phyloP scores from a whole-genome alignment of 1,140 invertebrate genomes.

The Diorhabda sublineata region DNA sequence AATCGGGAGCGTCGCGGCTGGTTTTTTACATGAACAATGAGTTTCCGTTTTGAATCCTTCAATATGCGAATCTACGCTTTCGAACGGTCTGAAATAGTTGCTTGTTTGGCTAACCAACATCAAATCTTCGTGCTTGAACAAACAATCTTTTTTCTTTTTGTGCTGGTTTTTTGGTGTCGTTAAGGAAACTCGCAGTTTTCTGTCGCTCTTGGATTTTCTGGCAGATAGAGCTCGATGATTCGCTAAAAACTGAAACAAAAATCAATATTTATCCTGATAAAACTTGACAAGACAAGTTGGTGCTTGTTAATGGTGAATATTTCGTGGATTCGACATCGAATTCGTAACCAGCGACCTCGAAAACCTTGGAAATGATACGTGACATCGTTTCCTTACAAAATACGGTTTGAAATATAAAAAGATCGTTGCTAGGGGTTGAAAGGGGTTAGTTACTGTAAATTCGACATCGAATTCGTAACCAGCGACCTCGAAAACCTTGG shows the following conservation, averaged over 20 bases:
- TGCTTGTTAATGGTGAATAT: no score
- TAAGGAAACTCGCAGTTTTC: constrained; percentile 1
- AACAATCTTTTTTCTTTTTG: constrained; percentile 39
- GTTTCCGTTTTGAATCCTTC: constrained; percentile 32
- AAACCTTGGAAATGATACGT: no score
- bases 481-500: no score
- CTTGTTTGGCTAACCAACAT: constrained; percentile 25
- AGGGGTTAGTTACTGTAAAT: no score
- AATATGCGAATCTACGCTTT: constrained; percentile 42
- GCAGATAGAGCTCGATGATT: constrained; percentile 17
- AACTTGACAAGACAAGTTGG: no score
- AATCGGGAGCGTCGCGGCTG: constrained; percentile 39
- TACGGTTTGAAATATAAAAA: no score
- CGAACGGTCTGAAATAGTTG: constrained; percentile 40
- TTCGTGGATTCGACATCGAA: no score
- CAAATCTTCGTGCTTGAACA: constrained; percentile 23
- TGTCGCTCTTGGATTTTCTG: constrained; percentile 28
- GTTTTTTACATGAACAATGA: constrained; percentile 28
- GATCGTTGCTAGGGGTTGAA: no score
- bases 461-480: no score
- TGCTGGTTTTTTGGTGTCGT: constrained; percentile 27
- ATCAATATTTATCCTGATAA: not conserved
- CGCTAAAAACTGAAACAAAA: constrained; percentile 9
- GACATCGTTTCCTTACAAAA: no score
- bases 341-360: no score